Conservation (phyloP, 2,113 vertebrate genomes). For the Narcine bancroftii region DNA sequence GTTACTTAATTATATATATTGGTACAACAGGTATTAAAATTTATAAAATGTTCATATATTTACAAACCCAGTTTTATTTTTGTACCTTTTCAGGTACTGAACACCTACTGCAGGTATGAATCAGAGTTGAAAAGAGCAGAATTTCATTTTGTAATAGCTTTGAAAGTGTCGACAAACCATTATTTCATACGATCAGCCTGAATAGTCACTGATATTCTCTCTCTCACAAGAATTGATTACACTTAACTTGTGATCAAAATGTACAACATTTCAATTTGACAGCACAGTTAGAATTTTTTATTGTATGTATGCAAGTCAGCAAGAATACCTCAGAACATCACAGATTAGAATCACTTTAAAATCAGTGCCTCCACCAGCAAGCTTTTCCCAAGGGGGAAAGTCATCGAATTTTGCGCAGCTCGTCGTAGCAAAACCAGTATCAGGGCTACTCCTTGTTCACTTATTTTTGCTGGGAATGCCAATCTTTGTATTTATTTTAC, state of each 20-base stretch:
- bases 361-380: neutral
- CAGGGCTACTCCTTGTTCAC: too few species aligned
- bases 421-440: neutral
- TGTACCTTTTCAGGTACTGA: neutral
- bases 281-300: neutral
- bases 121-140: neutral
- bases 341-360: neutral
- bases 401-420: neutral
- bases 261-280: neutral
- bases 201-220: neutral
- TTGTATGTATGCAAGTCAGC: neutral
- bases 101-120: neutral
- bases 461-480: neutral
- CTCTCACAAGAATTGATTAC: neutral
- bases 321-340: neutral
- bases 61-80: neutral
- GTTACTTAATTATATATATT: neutral
- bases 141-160: neutral
- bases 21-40: neutral
- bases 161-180: neutral
- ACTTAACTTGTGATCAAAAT: neutral
- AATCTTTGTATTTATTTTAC: neutral
- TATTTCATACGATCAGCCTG: neutral
- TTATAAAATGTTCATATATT: conserved; percentile 10
- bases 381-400: neutral